A percentile compares a stretch with the other conserved stretches of the same genome.
phyloP scores from a whole-genome alignment of 1,140 invertebrate genomes.

The Ceratina calcarata region DNA sequence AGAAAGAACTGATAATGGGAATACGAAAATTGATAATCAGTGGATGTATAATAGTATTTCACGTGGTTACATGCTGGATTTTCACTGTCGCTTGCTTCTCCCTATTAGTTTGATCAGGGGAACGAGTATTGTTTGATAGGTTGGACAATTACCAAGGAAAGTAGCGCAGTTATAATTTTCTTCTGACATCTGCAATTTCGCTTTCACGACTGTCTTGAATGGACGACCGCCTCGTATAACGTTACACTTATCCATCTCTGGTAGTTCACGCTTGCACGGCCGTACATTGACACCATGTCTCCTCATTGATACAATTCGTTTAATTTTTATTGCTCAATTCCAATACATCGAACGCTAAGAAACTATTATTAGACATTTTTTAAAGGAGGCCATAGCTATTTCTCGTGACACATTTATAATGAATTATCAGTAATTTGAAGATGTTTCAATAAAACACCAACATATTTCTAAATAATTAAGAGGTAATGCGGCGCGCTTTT shows the following conservation, averaged over 20 bases:
- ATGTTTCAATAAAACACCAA: too few relatives aligned
- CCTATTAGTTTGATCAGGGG: background rate
- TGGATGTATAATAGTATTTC: background rate
- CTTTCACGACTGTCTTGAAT: slow-evolving; percentile 45
- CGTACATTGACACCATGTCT: background rate
- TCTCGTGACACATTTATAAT: too few relatives aligned
- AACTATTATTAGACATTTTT: too few relatives aligned
- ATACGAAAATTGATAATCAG: background rate
- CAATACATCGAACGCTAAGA: background rate
- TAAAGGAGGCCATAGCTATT: too few relatives aligned
- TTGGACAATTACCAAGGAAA: slow-evolving; percentile 40
- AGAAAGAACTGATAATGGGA: background rate
- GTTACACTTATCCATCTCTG: slow-evolving; percentile 5
- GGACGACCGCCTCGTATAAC: slow-evolving; percentile 22
- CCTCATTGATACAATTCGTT: background rate
- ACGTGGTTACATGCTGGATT: background rate
- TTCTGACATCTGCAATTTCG: slow-evolving; percentile 49
- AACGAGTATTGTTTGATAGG: slow-evolving; percentile 24
- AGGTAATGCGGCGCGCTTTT: background rate
- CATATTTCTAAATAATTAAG: slow-evolving; percentile 32
- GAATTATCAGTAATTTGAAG: too few relatives aligned
- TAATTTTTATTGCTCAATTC: background rate
- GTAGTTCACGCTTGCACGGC: slow-evolving; percentile 25
- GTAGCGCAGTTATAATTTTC: slow-evolving; percentile 31
- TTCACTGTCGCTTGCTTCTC: background rate